A percentile compares a stretch with the other conserved stretches of the same genome.
Conservation (phyloP, 2,888 invertebrate genomes). For the Germaria angustata region DNA sequence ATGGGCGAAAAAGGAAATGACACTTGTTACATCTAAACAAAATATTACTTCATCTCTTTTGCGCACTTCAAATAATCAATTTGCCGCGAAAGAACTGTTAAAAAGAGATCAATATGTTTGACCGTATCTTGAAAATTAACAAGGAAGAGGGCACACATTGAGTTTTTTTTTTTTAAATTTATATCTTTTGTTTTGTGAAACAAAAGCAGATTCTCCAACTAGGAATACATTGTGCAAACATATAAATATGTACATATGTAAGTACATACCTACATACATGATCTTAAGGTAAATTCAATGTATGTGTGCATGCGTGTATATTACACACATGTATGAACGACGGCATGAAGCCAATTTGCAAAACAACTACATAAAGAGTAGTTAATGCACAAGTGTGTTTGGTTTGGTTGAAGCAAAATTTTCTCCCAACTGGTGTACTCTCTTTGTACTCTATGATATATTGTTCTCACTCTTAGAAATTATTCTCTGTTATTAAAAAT, state of each 20-base stretch:
- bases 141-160: neutral
- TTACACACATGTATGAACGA: too few species aligned
- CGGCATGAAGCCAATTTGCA: too few species aligned
- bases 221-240: too few species aligned
- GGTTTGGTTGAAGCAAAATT: neutral
- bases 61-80: slow-evolving; percentile 31
- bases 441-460: neutral
- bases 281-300: too few species aligned
- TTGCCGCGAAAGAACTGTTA: slow-evolving; percentile 35
- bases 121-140: neutral
- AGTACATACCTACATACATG: too few species aligned
- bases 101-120: slow-evolving; percentile 50
- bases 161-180: too few species aligned
- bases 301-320: too few species aligned
- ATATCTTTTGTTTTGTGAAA: too few species aligned
- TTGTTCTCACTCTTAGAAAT: slow-evolving; percentile 25
- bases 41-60: slow-evolving; percentile 57
- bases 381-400: neutral
- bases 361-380: too few species aligned
- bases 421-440: neutral
- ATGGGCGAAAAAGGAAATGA: slow-evolving; percentile 19
- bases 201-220: neutral
- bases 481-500: slow-evolving; percentile 40
- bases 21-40: slow-evolving; percentile 52
- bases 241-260: too few species aligned